phyloP scores from a whole-genome alignment of 2,797 vertebrate species.

The Euphonia xanthogaster region DNA sequence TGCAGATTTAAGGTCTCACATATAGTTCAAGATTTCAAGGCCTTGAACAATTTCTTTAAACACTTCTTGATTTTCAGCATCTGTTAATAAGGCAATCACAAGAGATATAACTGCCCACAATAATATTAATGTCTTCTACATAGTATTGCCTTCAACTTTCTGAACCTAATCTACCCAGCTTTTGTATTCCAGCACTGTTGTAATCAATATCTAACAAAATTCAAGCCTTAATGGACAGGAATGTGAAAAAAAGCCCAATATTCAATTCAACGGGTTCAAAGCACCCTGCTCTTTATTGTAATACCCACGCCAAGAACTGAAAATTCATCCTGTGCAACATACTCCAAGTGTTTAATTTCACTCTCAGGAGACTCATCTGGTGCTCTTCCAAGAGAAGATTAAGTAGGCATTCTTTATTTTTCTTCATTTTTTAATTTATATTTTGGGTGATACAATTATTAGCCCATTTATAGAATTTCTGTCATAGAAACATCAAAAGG shows the following conservation, averaged over 20 bases:
- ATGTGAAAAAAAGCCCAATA: background rate
- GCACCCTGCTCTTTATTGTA: background rate
- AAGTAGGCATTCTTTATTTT: background rate
- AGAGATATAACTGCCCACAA: background rate
- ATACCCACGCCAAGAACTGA: background rate
- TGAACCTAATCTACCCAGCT: fast-evolving
- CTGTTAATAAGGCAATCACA: background rate
- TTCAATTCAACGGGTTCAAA: background rate
- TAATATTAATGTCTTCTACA: background rate
- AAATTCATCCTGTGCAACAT: background rate
- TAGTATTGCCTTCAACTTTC: background rate
- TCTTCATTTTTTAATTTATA: background rate
- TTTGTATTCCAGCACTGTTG: background rate
- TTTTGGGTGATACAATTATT: background rate
- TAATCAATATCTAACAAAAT: background rate
- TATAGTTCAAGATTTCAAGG: background rate
- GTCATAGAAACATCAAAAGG: background rate
- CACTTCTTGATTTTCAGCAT: background rate
- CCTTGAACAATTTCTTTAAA: background rate
- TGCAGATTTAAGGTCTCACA: background rate
- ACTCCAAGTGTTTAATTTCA: background rate
- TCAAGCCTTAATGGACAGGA: background rate
- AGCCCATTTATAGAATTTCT: background rate
- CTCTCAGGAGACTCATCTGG: background rate
- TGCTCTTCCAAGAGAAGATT: background rate